phyloP scores from a whole-genome alignment of 2,797 vertebrate species.

The Bucorvus abyssinicus region DNA sequence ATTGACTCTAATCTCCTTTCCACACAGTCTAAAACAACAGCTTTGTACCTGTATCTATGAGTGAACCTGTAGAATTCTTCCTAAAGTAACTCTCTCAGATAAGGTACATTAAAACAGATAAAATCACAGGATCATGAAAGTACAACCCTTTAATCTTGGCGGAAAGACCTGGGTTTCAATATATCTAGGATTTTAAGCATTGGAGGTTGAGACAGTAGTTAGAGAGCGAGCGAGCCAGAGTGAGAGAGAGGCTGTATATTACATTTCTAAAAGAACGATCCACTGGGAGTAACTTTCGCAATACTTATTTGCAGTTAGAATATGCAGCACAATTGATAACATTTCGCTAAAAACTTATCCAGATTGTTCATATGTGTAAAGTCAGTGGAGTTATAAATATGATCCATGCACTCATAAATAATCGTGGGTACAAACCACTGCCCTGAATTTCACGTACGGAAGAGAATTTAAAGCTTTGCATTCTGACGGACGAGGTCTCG shows the following conservation, averaged over 20 bases:
- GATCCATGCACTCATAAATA: not conserved
- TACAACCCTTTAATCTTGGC: not conserved
- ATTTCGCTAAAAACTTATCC: conserved; percentile 1
- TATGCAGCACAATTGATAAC: not conserved
- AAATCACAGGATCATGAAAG: not conserved
- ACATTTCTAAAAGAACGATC: not conserved
- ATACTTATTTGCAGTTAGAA: not conserved
- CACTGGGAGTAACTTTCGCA: not conserved
- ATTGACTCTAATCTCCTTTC: not conserved
- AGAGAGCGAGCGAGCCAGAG: not conserved
- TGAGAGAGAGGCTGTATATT: not conserved
- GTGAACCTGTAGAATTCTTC: not conserved
- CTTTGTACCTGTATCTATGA: not conserved
- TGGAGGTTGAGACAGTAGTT: not conserved
- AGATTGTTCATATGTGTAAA: not conserved
- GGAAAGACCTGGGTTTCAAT: not conserved
- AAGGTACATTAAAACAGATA: conserved; percentile 16
- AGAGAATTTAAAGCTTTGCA: not conserved
- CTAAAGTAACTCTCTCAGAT: not conserved
- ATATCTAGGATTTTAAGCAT: not conserved
- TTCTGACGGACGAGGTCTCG: not conserved
- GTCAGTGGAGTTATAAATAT: not conserved
- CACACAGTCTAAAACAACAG: not conserved
- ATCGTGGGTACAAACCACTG: not conserved
- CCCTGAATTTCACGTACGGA: not conserved